Conservation (phyloP, 2,888 invertebrate species). For the Malthinus seriepunctatus region DNA sequence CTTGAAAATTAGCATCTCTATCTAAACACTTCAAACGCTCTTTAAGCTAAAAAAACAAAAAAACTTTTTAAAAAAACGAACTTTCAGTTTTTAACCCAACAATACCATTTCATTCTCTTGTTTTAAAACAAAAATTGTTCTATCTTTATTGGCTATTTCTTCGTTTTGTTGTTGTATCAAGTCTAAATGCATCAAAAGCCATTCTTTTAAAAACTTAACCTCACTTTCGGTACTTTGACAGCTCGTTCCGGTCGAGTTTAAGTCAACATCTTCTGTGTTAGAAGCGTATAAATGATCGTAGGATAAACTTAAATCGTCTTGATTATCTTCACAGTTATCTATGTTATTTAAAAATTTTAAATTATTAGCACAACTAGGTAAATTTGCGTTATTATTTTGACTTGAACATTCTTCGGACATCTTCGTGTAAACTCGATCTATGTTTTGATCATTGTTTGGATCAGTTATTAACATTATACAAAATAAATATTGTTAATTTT, state of each 20-base stretch:
- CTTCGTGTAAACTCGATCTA: slow-evolving; percentile 53
- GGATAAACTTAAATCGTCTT: slow-evolving; percentile 64
- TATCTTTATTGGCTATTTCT: slow-evolving; percentile 78
- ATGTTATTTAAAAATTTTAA: slow-evolving; percentile 40
- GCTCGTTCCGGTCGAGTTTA: slow-evolving; percentile 33
- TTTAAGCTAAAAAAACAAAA: slow-evolving; percentile 43
- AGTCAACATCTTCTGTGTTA: slow-evolving; percentile 54
- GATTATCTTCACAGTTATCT: slow-evolving; percentile 40
- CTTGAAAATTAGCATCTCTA: slow-evolving; percentile 56
- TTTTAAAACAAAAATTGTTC: slow-evolving; percentile 69
- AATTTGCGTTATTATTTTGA: slow-evolving; percentile 47
- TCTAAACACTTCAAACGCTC: slow-evolving; percentile 69
- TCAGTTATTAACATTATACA: slow-evolving; percentile 27
- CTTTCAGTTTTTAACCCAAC: neutral
- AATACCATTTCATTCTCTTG: slow-evolving; percentile 80
- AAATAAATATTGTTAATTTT: slow-evolving; percentile 20
- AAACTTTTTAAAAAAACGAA: neutral
- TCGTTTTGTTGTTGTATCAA: slow-evolving; percentile 90
- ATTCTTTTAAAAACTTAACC: slow-evolving; percentile 74
- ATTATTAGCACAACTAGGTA: slow-evolving; percentile 44
- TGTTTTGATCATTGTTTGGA: slow-evolving; percentile 53
- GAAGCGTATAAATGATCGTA: slow-evolving; percentile 78
- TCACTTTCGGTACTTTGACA: slow-evolving; percentile 58
- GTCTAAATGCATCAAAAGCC: slow-evolving; percentile 81
- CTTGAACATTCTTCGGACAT: slow-evolving; percentile 55